These are phyloP conservation scores for Poecilia latipinna DNA, from an alignment of 2,113 vertebrate species.

Conservation along the genomic window DNA sequence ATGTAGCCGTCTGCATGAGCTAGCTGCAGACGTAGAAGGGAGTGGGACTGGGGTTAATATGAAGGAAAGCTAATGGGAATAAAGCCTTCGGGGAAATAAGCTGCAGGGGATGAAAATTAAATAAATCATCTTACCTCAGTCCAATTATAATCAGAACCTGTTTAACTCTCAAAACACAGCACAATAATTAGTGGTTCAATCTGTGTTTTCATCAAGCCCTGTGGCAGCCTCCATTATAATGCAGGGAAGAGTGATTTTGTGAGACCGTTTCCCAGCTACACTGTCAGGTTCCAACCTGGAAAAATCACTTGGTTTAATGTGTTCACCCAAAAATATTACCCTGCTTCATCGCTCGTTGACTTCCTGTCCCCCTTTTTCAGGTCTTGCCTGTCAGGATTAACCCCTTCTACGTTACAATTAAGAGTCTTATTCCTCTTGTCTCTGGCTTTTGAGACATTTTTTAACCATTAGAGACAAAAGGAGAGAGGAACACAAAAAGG, in stretches of 20 bases:
- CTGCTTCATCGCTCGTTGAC: conserved; percentile 17
- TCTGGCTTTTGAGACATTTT: conserved; percentile 30
- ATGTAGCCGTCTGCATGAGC: conserved; percentile 5
- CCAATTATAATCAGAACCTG: conserved; percentile 34
- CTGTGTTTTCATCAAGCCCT: conserved; percentile 30
- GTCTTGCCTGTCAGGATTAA: conserved; percentile 15
- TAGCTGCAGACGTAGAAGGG: background rate
- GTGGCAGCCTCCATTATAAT: conserved; percentile 11
- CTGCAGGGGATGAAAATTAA: conserved; percentile 1
- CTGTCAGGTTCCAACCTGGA: conserved; percentile 11
- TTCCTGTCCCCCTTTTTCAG: conserved; percentile 1
- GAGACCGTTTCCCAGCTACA: conserved; percentile 9
- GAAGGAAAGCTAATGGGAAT: conserved; percentile 7
- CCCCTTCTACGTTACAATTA: conserved; percentile 25
- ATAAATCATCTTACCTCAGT: conserved; percentile 23
- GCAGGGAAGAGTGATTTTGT: conserved; percentile 18
- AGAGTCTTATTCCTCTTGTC: conserved; percentile 26
- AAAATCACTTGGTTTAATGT: conserved; percentile 12
- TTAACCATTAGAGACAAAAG: conserved; percentile 29
- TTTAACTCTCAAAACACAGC: conserved; percentile 29
- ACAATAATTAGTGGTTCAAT: conserved; percentile 31
- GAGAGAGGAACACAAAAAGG: background rate
- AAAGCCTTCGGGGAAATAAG: conserved; percentile 25
- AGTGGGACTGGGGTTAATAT: conserved; percentile 5
- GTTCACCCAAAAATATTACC: background rate